A percentile compares a stretch with the other conserved stretches of the same genome.
phyloP scores from a whole-genome alignment of 2,888 invertebrate genomes.

The Drosophila nr. fundita region DNA sequence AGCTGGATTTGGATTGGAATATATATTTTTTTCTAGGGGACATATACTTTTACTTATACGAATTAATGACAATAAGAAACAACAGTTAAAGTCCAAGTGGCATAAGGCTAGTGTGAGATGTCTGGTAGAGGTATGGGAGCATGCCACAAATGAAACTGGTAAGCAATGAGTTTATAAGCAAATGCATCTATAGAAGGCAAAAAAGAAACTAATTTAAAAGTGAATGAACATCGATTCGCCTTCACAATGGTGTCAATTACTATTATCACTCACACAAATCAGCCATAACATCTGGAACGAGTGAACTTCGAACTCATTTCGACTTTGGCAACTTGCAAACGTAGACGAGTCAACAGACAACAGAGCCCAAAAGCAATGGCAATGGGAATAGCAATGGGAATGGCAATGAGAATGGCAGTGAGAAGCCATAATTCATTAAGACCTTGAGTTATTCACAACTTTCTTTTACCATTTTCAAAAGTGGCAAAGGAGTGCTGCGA shows the following conservation, averaged over 20 bases:
- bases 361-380: conserved; percentile 1
- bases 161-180: not conserved
- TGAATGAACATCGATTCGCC: not conserved
- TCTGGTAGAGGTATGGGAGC: not conserved
- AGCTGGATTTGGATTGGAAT: not conserved
- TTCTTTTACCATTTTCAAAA: conserved; percentile 51
- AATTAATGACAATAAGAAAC: not conserved
- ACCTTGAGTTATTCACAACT: conserved; percentile 75
- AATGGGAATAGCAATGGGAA: not conserved
- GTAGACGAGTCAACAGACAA: conserved; percentile 14
- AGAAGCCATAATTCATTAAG: conserved; percentile 72
- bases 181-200: not conserved
- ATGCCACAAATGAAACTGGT: not conserved
- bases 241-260: conserved; percentile 30
- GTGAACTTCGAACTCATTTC: conserved; percentile 27
- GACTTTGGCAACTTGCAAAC: conserved; percentile 35
- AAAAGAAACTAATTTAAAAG: not conserved
- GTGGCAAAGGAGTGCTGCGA: conserved; percentile 11
- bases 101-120: not conserved
- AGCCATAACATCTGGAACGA: conserved; percentile 8
- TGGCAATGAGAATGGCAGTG: not conserved
- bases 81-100: not conserved
- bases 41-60: not conserved
- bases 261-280: conserved; percentile 21
- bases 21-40: not conserved